Evolutionary conservation across 2,113 vertebrate species (phyloP).

Genomic region (Galeopterus variegatus): DNA sequence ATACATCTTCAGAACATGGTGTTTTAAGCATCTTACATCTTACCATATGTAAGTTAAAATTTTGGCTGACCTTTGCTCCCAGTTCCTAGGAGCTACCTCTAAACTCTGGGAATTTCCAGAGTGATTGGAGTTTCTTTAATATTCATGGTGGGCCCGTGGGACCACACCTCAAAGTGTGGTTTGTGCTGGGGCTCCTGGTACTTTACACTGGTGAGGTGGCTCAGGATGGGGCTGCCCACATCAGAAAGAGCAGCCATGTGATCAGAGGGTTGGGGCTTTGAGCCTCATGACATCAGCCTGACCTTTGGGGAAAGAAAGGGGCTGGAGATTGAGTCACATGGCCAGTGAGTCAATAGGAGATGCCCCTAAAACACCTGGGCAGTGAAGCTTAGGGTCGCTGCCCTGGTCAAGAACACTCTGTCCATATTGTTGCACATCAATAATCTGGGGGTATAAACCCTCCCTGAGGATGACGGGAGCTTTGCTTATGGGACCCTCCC

Average conservation of each 20-base stretch:
- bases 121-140: not conserved
- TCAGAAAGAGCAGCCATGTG: not conserved
- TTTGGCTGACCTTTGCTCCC: too few species aligned
- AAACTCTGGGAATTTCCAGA: not conserved
- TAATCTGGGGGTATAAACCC: not conserved
- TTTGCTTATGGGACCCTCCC: not conserved
- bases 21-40: not conserved
- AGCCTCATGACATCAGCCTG: not conserved
- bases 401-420: not conserved
- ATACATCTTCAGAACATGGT: not conserved
- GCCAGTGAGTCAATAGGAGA: too few species aligned
- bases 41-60: not conserved
- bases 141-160: rapidly evolving
- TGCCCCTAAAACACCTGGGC: not conserved
- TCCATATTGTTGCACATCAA: too few species aligned
- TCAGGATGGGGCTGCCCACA: not conserved
- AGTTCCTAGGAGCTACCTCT: not conserved
- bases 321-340: not conserved
- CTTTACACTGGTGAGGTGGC: not conserved
- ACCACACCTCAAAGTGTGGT: not conserved
- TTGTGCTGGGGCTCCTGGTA: too few species aligned
- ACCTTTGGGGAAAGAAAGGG: not conserved
- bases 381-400: not conserved
- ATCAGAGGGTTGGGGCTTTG: not conserved
- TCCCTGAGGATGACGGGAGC: not conserved